Evolutionary conservation across 2,113 vertebrate species (phyloP), one percentile per base, ranked within the genome.

Genomic region (Lepus americanus): DNA sequence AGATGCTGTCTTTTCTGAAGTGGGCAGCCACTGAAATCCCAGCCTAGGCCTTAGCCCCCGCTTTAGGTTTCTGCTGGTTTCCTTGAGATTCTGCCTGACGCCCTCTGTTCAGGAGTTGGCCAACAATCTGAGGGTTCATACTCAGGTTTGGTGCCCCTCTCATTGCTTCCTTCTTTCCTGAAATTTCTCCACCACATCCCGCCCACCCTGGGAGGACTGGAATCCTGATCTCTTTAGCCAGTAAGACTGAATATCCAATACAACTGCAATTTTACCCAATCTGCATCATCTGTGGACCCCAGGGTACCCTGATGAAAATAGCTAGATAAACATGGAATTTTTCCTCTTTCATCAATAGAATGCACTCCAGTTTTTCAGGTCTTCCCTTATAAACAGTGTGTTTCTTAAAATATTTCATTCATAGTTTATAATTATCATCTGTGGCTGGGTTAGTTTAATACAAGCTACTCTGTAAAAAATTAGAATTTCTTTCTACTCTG

Each of bases 371-470:
- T 59, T 92, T 92, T 25, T 44, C 39, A 63, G 16, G 49, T 12
- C 51, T 11, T 76, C 39, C 12, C 23, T 72, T 76, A 64, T 39
- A 89, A 84, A 95, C 77, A 86, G 10, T 39, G 2, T 31, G 12
- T 92, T 82, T 92, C 64, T 73, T 29, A 73, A 70, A 61, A 77
- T 51, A 72, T 83, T 87, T 95, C 55, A 72, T 90, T 17, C 16
- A 25, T 12, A 14, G 33, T 19, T 83, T 64, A 17, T 92, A 84
- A 87, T 94, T 59, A 92, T 80, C 6, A 10, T 87, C 61, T 61
- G 23, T n/a, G 25, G 31, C 11, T 70, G 8, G 7, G 49, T 73
- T 90, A 55, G 29, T 84, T 33, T 10, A 63, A 61, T 80, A 63
- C 29, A 69, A 74, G 9, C 13, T 78, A 51, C 59, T 64, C 39